These are phyloP conservation scores for Ctenicera cuprea DNA, from an alignment of 2,888 invertebrate species.

Conservation along the genomic window DNA sequence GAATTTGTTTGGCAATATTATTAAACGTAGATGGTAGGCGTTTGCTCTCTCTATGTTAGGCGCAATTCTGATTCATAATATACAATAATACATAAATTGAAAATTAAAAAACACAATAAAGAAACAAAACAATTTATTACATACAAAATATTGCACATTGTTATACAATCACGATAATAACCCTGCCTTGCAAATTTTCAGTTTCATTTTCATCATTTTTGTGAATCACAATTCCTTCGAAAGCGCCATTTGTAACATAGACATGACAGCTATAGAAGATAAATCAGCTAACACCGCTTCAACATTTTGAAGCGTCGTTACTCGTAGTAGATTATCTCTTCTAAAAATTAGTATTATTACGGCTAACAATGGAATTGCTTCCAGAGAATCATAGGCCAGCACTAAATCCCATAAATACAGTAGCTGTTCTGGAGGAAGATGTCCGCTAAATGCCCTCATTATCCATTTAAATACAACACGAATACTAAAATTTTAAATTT, in stretches of 20 bases:
- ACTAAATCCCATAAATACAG: slow-evolving; percentile 94
- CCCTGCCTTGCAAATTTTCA: too few species aligned
- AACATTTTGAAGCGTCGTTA: slow-evolving; percentile 84
- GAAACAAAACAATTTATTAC: slow-evolving; percentile 11
- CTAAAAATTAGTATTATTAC: slow-evolving; percentile 90
- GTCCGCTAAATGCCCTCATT: slow-evolving; percentile 96
- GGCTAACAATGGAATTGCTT: slow-evolving; percentile 91
- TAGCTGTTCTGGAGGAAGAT: slow-evolving; percentile 93
- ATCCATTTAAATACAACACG: slow-evolving; percentile 97
- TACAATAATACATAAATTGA: too few species aligned
- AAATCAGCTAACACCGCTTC: slow-evolving; percentile 92
- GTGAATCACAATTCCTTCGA: slow-evolving; percentile 83
- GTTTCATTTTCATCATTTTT: too few species aligned
- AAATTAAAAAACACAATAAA: too few species aligned
- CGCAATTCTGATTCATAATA: too few species aligned
- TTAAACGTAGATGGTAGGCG: too few species aligned
- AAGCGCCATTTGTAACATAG: slow-evolving; percentile 87
- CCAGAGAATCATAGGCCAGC: slow-evolving; percentile 93
- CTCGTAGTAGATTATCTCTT: slow-evolving; percentile 88
- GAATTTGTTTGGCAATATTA: too few species aligned
- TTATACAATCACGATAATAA: too few species aligned
- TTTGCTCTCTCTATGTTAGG: too few species aligned
- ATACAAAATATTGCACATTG: slow-evolving; percentile 1
- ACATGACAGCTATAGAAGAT: slow-evolving; percentile 90
- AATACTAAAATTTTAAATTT: slow-evolving; percentile 77